Conservation (phyloP, 2,797 vertebrate genomes). For the Micrastur ruficollis region DNA sequence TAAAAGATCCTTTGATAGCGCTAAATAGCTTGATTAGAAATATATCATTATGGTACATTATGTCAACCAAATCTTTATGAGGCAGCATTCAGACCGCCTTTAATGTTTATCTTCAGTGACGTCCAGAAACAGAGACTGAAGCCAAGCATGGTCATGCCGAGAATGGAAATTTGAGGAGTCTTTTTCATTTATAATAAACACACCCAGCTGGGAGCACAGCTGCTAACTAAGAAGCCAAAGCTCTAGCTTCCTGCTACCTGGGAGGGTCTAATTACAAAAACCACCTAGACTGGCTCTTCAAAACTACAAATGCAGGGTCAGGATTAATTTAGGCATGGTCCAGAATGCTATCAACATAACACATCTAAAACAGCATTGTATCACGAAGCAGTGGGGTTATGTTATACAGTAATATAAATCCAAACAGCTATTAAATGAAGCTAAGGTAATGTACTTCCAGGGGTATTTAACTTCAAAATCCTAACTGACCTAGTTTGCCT, state of each 20-base stretch:
- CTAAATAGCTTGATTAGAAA: conserved; percentile 66
- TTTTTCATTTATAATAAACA: conserved; percentile 74
- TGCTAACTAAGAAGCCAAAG: conserved; percentile 67
- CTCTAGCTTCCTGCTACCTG: conserved; percentile 65
- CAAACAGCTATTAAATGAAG: conserved; percentile 6
- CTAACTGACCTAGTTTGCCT: background rate
- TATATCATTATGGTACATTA: conserved; percentile 49
- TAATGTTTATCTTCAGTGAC: conserved; percentile 56
- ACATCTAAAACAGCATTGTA: background rate
- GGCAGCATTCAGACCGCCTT: conserved; percentile 47
- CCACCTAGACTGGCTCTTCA: conserved; percentile 35
- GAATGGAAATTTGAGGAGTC: conserved; percentile 70
- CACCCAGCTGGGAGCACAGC: conserved; percentile 75
- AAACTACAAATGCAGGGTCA: conserved; percentile 25
- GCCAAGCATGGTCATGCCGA: conserved; percentile 62
- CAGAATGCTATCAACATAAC: background rate
- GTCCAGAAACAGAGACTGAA: conserved; percentile 50
- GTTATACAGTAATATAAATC: conserved; percentile 1
- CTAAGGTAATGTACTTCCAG: background rate
- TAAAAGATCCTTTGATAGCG: conserved; percentile 57
- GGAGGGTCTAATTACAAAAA: conserved; percentile 68
- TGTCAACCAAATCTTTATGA: conserved; percentile 51
- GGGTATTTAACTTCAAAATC: background rate
- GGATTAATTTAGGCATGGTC: background rate
- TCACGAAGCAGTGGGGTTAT: background rate